Evolutionary conservation across 1,140 invertebrate genomes (phyloP), one percentile per base, ranked within the genome.

Genomic region (Drosophila repleta): DNA sequence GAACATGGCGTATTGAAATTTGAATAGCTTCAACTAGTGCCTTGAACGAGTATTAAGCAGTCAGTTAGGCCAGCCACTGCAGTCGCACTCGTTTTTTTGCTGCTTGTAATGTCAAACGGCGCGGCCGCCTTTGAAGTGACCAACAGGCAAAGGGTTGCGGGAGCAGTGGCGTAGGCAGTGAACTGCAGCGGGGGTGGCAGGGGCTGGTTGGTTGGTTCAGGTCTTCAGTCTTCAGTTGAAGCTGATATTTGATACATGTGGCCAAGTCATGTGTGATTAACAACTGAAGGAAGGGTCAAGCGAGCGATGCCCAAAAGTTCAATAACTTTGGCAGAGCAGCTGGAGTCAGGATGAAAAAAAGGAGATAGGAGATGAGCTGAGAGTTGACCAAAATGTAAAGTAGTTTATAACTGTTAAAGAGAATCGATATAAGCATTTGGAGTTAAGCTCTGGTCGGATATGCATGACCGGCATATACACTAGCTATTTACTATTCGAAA

Each of bases 201-300:
- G 26, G 21, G 46, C 7, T 10, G 45, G 61, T 51, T 71, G 76
- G 76, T 7, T 29, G 26, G 6, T 29, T 35, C n/a, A n/a, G n/a
- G n/a, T n/a, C n/a, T n/a, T n/a, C n/a, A 10, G 32, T 35, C 11
- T 35, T 35, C 32, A 35, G 11, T 35, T 35, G 32, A 35, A 13
- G 32, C 70, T 71, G 83, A 76, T 84, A 88, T 88, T 88, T 83
- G 83, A 88, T 88, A 83, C 74, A 79, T 65, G 74, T 21, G 32
- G 51, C 51, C 69, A 74, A 84, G 35, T 68, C 81, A 85, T 85
- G 83, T 85, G 82, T 85, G 83, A 87, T 84, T 84, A 84, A 84
- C 69, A 72, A 76, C 72, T 58, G 61, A 62, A 35, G 37, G 56
- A 53, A 61, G 79, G 79, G 72, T 64, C 60, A 57, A 17, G n/a